These are phyloP conservation scores for Erythrocebus patas DNA, from an alignment of 2,113 vertebrate species.

Conservation along the genomic window DNA sequence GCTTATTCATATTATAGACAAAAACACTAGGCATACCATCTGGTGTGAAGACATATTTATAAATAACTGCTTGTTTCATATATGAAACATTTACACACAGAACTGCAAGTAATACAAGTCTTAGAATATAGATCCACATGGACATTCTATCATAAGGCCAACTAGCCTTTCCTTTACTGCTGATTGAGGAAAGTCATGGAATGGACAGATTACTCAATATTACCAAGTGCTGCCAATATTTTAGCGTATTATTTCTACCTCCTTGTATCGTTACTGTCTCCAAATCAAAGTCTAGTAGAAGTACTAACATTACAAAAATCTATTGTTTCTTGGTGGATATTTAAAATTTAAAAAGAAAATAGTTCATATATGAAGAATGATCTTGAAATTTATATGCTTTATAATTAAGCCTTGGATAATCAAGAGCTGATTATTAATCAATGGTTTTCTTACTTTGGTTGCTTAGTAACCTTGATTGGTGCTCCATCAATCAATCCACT, in stretches of 20 bases:
- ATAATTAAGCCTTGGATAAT: conserved; percentile 24
- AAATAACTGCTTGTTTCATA: conserved; percentile 20
- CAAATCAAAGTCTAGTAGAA: neutral
- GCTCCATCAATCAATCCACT: neutral
- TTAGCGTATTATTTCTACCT: neutral
- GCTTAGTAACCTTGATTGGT: neutral
- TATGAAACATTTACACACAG: neutral
- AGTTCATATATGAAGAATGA: neutral
- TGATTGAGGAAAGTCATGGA: neutral
- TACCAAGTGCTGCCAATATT: neutral
- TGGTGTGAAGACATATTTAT: neutral
- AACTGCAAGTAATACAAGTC: neutral
- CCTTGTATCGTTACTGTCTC: neutral
- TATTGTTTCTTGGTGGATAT: neutral
- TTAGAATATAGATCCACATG: neutral
- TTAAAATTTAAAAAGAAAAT: neutral
- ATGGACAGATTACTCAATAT: neutral
- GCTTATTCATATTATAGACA: conserved; percentile 2
- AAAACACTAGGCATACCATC: neutral
- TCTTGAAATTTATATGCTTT: neutral
- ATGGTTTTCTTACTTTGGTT: conserved; percentile 7
- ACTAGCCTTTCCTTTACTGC: neutral
- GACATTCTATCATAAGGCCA: neutral
- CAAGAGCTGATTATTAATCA: neutral
- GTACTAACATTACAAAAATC: neutral